Evolutionary conservation across 1,140 invertebrate genomes (phyloP).

Genomic region (Holcopasites calliopsidis): DNA sequence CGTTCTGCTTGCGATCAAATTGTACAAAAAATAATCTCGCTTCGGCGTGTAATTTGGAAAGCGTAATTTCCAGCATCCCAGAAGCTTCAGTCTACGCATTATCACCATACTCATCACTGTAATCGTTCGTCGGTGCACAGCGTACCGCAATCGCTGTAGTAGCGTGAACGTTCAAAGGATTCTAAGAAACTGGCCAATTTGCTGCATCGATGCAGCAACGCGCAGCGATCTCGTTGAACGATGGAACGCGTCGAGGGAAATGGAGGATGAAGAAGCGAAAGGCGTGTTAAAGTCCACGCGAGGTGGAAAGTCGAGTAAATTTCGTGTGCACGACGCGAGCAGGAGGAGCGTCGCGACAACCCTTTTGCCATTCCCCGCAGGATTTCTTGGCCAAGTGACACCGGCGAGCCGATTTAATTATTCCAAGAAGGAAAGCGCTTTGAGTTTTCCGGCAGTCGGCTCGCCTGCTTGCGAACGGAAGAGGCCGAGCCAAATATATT

Average conservation of each 20-base stretch:
- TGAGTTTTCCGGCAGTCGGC: slow-evolving; percentile 49
- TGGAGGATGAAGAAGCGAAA: background rate
- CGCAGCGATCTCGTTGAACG: background rate
- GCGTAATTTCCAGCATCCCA: background rate
- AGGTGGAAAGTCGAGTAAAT: slow-evolving; percentile 16
- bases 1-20: background rate
- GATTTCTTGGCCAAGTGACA: slow-evolving; percentile 28
- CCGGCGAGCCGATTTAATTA: slow-evolving; percentile 41
- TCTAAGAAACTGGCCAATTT: background rate
- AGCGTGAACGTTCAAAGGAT: background rate
- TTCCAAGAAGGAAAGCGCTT: slow-evolving; percentile 48
- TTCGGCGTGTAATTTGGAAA: background rate
- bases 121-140: background rate
- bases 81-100: background rate
- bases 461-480: slow-evolving; percentile 41
- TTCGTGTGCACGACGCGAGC: background rate
- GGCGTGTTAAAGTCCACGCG: background rate
- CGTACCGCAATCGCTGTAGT: background rate
- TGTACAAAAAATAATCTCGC: background rate
- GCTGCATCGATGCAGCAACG: background rate
- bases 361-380: slow-evolving; percentile 34
- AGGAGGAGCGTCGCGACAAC: background rate
- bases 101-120: background rate
- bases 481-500: slow-evolving; percentile 58
- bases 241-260: background rate